Base-by-base conservation (phyloP, 2,888 invertebrate species). In the Epirrhoe tristata region DNA sequence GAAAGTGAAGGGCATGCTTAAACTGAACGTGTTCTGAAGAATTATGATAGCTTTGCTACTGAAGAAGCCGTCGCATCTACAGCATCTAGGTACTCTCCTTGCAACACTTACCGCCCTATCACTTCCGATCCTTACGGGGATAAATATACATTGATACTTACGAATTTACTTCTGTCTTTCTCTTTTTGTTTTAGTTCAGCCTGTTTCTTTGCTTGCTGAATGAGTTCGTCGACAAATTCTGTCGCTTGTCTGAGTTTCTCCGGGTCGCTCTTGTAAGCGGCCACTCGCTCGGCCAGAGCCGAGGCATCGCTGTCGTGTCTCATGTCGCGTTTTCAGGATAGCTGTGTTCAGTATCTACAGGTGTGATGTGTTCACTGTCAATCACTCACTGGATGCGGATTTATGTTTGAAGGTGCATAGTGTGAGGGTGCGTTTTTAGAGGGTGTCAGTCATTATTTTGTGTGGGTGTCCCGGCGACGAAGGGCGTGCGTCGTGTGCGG, bases 221-320 rank as follows among this genome's bases (percentile, higher is more conserved):
- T 92, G 67, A 95, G 92, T 82, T 94, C 94, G 78, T 95, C 95
- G 73, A 95, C 94, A 86, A 95, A 95, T 75, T 94, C 94, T 69
- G 91, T 89, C 58, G 95, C 93, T 68, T 93, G 89, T 69, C 94
- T 93, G 82, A 95, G 93, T 85, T 94, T 94, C 69, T 94, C 94
- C 50, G 95, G 94, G 79, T 95, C 95, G 74, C 91, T 92, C 85
- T 94, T 95, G 83, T 95, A 95, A 71, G 93, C 92, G 54, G 93
- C 91, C 78, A 95, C 93, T 78, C 94, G 90, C 69, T 90, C 89
- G 70, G 93, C 89, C 69, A 95, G 78, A 32, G 84, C 83, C 50
- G 86, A 80, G 50, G 84, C 82, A 71, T 92, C 91, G 66, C 82
- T 86, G 73, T 89, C 88, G 71, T 91, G 88, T 70, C 87, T 90